A percentile compares a stretch with the other conserved stretches of the same genome.
Evolutionary conservation across 2,888 invertebrate species (phyloP).

Genomic region (Parthenolecanium corni): DNA sequence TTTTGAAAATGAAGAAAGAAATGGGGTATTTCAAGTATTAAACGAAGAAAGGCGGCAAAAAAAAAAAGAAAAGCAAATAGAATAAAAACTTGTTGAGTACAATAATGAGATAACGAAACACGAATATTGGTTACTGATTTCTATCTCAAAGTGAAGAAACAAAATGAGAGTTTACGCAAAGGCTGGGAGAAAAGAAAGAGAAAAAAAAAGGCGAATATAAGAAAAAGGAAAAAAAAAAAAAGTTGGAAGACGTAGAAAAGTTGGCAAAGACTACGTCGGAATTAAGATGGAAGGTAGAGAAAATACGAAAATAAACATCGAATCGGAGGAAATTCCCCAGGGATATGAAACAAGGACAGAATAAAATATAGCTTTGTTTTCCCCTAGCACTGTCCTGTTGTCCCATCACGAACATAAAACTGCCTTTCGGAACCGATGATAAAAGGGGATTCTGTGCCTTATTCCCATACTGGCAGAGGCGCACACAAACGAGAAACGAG

Average conservation of each 20-base stretch:
- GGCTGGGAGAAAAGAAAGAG: not conserved
- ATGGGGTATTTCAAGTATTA: too few relatives aligned
- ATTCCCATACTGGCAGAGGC: slow-evolving; percentile 10
- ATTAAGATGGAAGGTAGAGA: slow-evolving; percentile 27
- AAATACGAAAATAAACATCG: slow-evolving; percentile 29
- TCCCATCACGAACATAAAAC: slow-evolving; percentile 29
- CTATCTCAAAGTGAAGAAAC: slow-evolving; percentile 13
- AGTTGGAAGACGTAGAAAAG: slow-evolving; percentile 9
- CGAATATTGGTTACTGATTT: slow-evolving; percentile 27
- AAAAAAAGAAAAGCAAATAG: slow-evolving; percentile 10
- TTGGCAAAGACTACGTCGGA: slow-evolving; percentile 23
- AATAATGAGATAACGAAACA: slow-evolving; percentile 27
- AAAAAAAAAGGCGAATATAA: slow-evolving; percentile 1
- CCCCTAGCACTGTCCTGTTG: slow-evolving; percentile 23
- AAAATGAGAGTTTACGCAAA: not conserved
- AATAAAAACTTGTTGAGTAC: slow-evolving; percentile 28
- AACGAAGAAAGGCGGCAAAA: not conserved
- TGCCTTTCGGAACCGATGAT: slow-evolving; percentile 26
- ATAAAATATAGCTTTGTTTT: slow-evolving; percentile 29
- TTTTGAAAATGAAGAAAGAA: slow-evolving; percentile 1
- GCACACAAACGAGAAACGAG: slow-evolving; percentile 15
- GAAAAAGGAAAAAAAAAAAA: not conserved
- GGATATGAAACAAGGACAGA: slow-evolving; percentile 26
- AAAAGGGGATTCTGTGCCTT: slow-evolving; percentile 22
- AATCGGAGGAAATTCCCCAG: slow-evolving; percentile 22